Base-by-base conservation (phyloP, 23 tunicate species). In the Clavelina lepadiformis region DNA sequence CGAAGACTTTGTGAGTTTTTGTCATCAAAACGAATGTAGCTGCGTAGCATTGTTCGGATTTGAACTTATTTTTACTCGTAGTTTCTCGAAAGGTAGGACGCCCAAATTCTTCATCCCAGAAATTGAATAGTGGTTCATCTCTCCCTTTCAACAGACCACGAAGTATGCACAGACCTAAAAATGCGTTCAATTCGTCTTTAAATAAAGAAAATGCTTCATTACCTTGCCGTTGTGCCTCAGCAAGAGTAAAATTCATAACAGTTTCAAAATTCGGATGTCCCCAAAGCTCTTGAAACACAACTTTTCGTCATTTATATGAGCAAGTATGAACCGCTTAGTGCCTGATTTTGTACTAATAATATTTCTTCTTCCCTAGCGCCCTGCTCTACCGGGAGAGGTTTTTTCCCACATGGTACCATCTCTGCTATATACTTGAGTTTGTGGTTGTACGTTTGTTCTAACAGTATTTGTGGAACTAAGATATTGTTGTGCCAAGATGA, bases 391-490 rank as follows among this genome's bases (percentile, higher is more conserved):
- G 37, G 35, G 57, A 36, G 56, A 35, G 28, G 35, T 36, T 46
- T 25, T 66, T 46, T 66, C 72, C 72, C 72, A 66, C 46, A 46
- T 57, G 47, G 72, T 66, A 46, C 34, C 72, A 28, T 66, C 72
- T 36, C 72, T 66, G 57, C 57, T 66, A 35, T 27, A 66, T 66
- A 66, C n/a, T n/a, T n/a, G n/a, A n/a, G n/a, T n/a, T n/a, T n/a
- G n/a, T n/a, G n/a, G n/a, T n/a, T n/a, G n/a, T n/a, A n/a, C n/a
- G n/a, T n/a, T n/a, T n/a, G n/a, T n/a, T n/a, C n/a, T n/a, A n/a
- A n/a, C n/a, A n/a, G n/a, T n/a, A n/a, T n/a, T n/a, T n/a, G n/a
- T n/a, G n/a, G n/a, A n/a, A n/a, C n/a, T n/a, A n/a, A n/a, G n/a
- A n/a, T n/a, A n/a, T n/a, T n/a, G n/a, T n/a, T n/a, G n/a, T n/a